Evolutionary conservation across 2,888 invertebrate species (phyloP).

Genomic region (Unio pictorum): DNA sequence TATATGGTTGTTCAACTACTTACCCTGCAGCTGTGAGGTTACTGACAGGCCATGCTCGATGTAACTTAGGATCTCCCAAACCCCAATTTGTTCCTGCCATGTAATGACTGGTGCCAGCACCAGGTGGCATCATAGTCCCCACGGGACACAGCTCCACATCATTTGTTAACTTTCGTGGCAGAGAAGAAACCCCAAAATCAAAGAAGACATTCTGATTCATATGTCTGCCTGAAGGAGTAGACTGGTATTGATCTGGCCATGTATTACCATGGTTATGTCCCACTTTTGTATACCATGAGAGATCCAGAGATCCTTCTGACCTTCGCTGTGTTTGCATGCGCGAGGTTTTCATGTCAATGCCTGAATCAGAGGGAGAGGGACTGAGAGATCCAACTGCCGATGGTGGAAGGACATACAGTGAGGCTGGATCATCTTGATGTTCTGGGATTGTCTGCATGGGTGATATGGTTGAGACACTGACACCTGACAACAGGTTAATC

Average conservation of each 20-base stretch:
- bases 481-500: constrained; percentile 62
- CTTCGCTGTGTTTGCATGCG: constrained; percentile 47
- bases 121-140: constrained; percentile 28
- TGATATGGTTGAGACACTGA: constrained; percentile 24
- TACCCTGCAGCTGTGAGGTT: constrained; percentile 38
- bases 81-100: constrained; percentile 32
- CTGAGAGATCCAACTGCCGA: constrained; percentile 14
- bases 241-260: constrained; percentile 58
- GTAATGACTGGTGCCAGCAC: constrained; percentile 24
- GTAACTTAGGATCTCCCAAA: constrained; percentile 31
- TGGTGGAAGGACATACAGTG: constrained; percentile 13
- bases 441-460: constrained; percentile 52
- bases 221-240: constrained; percentile 37
- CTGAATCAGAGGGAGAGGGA: constrained; percentile 22
- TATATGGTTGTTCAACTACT: constrained; percentile 4
- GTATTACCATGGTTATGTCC: constrained; percentile 38
- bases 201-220: constrained; percentile 16
- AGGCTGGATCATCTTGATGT: constrained; percentile 21
- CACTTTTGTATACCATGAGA: constrained; percentile 37
- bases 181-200: constrained; percentile 18
- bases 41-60: constrained; percentile 42
- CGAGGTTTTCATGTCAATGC: constrained; percentile 12
- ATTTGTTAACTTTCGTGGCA: constrained; percentile 16
- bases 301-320: constrained; percentile 61
- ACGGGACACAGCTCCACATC: constrained; percentile 17